Base-by-base conservation (phyloP, 2,113 vertebrate genomes). In the Ceyx margarethae region DNA sequence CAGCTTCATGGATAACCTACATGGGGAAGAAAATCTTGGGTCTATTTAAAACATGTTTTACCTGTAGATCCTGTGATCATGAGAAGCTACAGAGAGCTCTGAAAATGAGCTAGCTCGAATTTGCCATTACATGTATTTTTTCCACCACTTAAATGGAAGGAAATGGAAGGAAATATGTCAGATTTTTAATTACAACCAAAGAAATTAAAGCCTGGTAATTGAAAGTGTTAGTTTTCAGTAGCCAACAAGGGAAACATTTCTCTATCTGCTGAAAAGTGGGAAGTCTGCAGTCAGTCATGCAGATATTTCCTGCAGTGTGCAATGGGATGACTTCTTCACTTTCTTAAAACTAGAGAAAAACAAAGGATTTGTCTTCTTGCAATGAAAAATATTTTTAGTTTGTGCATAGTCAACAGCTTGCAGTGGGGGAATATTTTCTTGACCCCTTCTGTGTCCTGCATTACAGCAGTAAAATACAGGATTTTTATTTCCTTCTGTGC, bases 161-260 rank as follows among this genome's bases (percentile, higher is more conserved):
- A 87, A 94, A 89, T 25, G 84, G 33, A 42, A 81, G 51, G 29
- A 62, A 89, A 62, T 84, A 90, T 62, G 56, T 71, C 78, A 80
- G 6, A 6, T 35, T 91, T 94, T 87, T 87, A 82, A 93, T 92
- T 93, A 50, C 20, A 54, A 91, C 16, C 17, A 53, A 91, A 77
- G 81, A 87, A 93, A 76, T 69, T 79, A 87, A 84, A 5, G 9
- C 17, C 10, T 19, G 18, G 12, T 81, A 76, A 66, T 22, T 73
- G 81, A 76, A 93, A 92, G 37, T 0, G 0, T 82, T 90, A 43
- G 15, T 58, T 78, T 51, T 37, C 48, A 77, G 35, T 19, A 87
- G 29, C 58, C 46, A 84, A 54, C 43, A 82, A 80, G 60, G 33
- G 58, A 88, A 81, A 51, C 16, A 25, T 90, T 95, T 85, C 35